phyloP scores from a whole-genome alignment of 2,113 vertebrate genomes.

The Nesoenas mayeri region DNA sequence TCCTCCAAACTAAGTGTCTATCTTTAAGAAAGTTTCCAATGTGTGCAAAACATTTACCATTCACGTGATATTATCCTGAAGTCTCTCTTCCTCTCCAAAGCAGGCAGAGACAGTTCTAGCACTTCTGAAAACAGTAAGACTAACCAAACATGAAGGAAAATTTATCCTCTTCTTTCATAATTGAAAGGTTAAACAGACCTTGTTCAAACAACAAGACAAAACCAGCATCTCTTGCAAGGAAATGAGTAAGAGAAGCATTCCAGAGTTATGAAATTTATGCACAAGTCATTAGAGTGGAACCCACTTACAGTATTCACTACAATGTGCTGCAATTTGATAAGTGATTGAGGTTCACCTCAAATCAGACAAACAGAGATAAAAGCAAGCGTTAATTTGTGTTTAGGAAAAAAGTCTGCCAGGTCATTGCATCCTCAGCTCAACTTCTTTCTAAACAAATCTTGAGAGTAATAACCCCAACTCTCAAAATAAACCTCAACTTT shows the following conservation, averaged over 20 bases:
- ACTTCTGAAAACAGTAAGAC: not conserved
- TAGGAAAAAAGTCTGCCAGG: not conserved
- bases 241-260: not conserved
- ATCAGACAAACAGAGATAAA: slow-evolving; percentile 3
- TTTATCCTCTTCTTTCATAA: not conserved
- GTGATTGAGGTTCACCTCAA: not conserved
- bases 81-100: not conserved
- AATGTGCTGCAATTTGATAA: not conserved
- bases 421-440: not conserved
- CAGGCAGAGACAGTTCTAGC: not conserved
- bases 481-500: not conserved
- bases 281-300: not conserved
- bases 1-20: not conserved
- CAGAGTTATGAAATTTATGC: not conserved
- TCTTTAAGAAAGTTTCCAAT: not conserved
- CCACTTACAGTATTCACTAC: not conserved
- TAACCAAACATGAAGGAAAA: not conserved
- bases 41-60: fast-evolving
- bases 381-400: not conserved
- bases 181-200: not conserved
- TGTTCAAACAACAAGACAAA: not conserved
- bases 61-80: fast-evolving
- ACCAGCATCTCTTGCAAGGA: not conserved
- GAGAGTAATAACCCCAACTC: not conserved
- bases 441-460: not conserved